These are phyloP conservation scores for Dasysyrphus albostriatus DNA, from an alignment of 2,888 invertebrate genomes.

Conservation along the genomic window DNA sequence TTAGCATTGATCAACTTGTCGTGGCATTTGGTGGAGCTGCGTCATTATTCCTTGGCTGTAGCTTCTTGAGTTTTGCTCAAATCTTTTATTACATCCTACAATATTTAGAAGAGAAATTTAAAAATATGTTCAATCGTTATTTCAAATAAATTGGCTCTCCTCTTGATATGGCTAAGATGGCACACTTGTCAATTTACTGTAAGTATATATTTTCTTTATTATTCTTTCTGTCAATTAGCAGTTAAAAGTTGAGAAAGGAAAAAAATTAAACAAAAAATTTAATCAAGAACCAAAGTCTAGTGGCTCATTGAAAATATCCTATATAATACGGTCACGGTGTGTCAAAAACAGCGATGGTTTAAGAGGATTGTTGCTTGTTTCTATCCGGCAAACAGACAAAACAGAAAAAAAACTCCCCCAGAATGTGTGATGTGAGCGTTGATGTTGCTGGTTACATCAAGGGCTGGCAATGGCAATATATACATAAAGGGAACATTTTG, in stretches of 20 bases:
- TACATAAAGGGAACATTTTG: too few species aligned
- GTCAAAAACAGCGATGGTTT: constrained; percentile 32
- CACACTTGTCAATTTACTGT: constrained; percentile 21
- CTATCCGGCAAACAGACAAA: constrained; percentile 21
- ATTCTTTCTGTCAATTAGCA: constrained; percentile 17
- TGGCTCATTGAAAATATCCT: constrained; percentile 49
- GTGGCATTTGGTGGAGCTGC: constrained; percentile 83
- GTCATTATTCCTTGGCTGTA: constrained; percentile 83
- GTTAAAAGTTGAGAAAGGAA: background rate
- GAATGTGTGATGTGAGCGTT: background rate
- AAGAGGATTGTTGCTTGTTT: constrained; percentile 48
- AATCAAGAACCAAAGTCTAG: constrained; percentile 36
- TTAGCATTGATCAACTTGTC: constrained; percentile 81
- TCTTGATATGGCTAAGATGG: background rate
- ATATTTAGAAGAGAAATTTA: constrained; percentile 27
- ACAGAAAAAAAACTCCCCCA: constrained; percentile 15
- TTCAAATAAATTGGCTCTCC: constrained; percentile 33
- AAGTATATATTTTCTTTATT: constrained; percentile 8
- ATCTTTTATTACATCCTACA: constrained; percentile 60
- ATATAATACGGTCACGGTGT: constrained; percentile 19
- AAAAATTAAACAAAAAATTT: constrained; percentile 37
- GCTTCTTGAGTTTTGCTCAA: constrained; percentile 80
- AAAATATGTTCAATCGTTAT: constrained; percentile 22
- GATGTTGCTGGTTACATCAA: constrained; percentile 1
- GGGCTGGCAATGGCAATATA: constrained; percentile 28